Base-by-base conservation (phyloP, 2,797 vertebrate species). In the Tragelaphus oryx region DNA sequence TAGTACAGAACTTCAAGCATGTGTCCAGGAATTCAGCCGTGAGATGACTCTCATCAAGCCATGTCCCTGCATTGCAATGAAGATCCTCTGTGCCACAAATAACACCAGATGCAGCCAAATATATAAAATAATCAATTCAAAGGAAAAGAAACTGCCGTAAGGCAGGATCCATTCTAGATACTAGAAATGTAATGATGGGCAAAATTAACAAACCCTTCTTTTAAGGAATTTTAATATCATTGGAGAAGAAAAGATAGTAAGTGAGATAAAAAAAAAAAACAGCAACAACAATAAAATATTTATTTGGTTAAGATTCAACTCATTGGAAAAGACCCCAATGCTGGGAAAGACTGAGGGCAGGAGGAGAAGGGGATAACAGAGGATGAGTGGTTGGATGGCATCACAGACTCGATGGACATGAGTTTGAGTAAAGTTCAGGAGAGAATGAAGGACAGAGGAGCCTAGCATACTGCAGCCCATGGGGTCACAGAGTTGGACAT, bases 391-490 rank as follows among this genome's bases (percentile, higher is more conserved):
- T 7, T 41, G 68, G 37, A 41, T 71, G 20, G 20, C 20, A 7
- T 71, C 37, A 71, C 22, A 0, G 2, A 26, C 11, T 24, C 3
- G 0, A 26, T 26, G 37, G 37, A 68, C 33, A 33, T 68, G 65
- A 37, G 65, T 68, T 6, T 71, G 20, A 24, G 11, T 41, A 7
- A 71, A 41, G 33, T 71, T 41, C 5, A n/a, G 65, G 33, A 41
- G 20, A 71, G 9, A 41, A 33, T 71, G 20, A 33, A 71, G 10
- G 1, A 24, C 17, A 71, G 68, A 41, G 22, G 6, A 71, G 22
- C 20, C 37, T 41, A 37, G 68, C 22, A 1, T 24, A 22, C 37
- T 41, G 3, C 20, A 71, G 22, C 22, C 37, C 11, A 4, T 71
- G 22, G 37, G 37, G 68, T 24, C 68, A 41, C 68, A 71, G 11